Conservation (phyloP, 2,888 invertebrate species). For the Alsophila aescularia region DNA sequence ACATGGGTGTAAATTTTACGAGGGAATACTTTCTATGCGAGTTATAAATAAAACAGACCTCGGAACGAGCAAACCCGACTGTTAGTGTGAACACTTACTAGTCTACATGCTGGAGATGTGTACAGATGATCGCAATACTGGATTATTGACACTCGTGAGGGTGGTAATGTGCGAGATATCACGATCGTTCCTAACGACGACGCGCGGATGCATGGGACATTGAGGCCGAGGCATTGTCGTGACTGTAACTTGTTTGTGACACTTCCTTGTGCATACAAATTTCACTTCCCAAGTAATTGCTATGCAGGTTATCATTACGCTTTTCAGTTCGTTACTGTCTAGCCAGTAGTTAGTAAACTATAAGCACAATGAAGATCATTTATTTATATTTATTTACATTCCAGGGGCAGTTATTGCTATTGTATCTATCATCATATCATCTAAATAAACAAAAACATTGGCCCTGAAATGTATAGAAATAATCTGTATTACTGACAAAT, state of each 20-base stretch:
- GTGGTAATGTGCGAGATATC: slow-evolving; percentile 37
- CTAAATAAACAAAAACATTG: slow-evolving; percentile 1
- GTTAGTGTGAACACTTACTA: slow-evolving; percentile 50
- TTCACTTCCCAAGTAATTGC: slow-evolving; percentile 6
- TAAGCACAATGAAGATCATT: slow-evolving; percentile 15
- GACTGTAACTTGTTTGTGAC: slow-evolving; percentile 2
- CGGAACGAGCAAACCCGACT: slow-evolving; percentile 47
- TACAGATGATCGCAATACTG: slow-evolving; percentile 31
- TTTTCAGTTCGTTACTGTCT: slow-evolving; percentile 13
- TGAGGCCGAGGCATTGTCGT: slow-evolving; percentile 3
- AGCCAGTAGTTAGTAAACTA: slow-evolving; percentile 5
- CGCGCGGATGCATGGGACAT: slow-evolving; percentile 1
- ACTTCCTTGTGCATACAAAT: slow-evolving; percentile 24
- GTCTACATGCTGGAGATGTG: slow-evolving; percentile 46
- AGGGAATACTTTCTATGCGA: slow-evolving; percentile 43
- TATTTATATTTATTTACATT: slow-evolving; percentile 1
- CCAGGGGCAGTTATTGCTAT: slow-evolving; percentile 6
- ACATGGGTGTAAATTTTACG: slow-evolving; percentile 39
- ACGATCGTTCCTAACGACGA: background rate
- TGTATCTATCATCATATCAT: background rate
- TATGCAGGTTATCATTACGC: slow-evolving; percentile 11
- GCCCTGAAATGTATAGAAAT: slow-evolving; percentile 2
- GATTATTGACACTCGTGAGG: slow-evolving; percentile 43
- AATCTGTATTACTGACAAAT: background rate
- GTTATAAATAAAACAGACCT: slow-evolving; percentile 38